Conservation (phyloP, 2,797 vertebrate genomes). For the Mionectes olivaceus region DNA sequence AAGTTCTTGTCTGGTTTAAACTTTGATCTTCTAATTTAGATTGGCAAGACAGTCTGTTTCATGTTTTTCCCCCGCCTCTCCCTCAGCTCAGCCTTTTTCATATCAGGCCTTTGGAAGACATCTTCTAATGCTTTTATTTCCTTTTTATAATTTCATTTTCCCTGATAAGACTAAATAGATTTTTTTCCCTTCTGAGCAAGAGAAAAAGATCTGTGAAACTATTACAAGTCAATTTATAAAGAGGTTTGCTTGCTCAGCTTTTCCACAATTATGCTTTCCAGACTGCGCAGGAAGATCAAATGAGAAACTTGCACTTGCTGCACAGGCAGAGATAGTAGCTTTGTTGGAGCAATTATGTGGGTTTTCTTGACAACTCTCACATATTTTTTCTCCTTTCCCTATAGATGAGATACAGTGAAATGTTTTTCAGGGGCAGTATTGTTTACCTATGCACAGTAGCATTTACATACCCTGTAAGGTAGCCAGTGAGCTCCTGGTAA, state of each 20-base stretch:
- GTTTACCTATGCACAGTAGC: background rate
- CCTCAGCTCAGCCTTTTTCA: constrained; percentile 27
- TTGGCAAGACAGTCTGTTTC: constrained; percentile 56
- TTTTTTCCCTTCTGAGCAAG: constrained; percentile 18
- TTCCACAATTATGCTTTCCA: background rate
- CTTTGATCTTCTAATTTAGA: constrained; percentile 62
- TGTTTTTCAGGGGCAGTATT: background rate
- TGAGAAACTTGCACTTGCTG: background rate
- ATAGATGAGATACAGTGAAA: background rate
- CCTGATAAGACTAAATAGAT: background rate
- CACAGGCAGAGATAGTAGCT: background rate
- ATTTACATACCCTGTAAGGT: background rate
- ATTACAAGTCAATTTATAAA: background rate
- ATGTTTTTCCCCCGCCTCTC: background rate
- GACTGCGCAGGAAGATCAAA: background rate
- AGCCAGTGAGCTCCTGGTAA: background rate
- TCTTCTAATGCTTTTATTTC: constrained; percentile 55
- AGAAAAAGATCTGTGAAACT: background rate
- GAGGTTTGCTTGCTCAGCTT: background rate
- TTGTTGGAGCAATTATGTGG: background rate
- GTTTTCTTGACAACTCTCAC: background rate
- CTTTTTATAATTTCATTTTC: constrained; percentile 1
- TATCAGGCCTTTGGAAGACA: constrained; percentile 54
- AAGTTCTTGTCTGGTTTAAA: constrained; percentile 75
- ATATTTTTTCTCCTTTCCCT: background rate